Evolutionary conservation across 23 tunicate species (phyloP).

Genomic region (Ciona savignyi): DNA sequence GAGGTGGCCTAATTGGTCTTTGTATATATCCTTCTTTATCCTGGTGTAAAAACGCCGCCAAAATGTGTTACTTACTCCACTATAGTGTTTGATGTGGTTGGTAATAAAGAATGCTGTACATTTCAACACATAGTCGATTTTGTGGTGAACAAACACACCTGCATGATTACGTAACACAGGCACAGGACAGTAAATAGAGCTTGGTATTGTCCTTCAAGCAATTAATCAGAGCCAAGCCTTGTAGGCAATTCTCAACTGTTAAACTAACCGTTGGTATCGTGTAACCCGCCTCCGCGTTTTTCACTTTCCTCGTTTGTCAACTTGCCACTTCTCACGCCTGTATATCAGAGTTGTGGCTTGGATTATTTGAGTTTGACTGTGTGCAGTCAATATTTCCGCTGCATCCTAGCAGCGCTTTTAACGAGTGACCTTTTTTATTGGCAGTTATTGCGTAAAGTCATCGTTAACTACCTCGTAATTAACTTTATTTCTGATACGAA

Average conservation of each 20-base stretch:
- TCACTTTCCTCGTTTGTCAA: no score
- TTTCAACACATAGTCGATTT: no score
- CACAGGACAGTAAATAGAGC: neutral
- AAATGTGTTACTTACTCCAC: no score
- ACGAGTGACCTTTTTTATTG: neutral
- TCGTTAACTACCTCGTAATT: neutral
- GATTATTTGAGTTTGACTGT: neutral
- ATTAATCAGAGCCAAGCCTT: neutral
- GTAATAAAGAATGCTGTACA: no score
- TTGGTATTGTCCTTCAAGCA: neutral
- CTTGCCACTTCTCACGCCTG: no score
- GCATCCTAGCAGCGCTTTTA: slow-evolving; percentile 1
- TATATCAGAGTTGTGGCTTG: neutral
- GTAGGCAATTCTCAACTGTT: neutral
- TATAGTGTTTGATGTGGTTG: no score
- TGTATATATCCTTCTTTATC: no score
- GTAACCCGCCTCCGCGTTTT: neutral
- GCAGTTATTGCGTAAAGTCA: neutral
- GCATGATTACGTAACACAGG: neutral
- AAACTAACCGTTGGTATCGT: no score
- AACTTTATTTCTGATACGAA: neutral
- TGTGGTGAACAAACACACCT: no score
- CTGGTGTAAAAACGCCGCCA: no score
- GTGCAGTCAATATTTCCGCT: neutral
- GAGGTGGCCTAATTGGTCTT: no score